Evolutionary conservation across 1,140 invertebrate species (phyloP).

Genomic region (Hydropsyche tenuis): DNA sequence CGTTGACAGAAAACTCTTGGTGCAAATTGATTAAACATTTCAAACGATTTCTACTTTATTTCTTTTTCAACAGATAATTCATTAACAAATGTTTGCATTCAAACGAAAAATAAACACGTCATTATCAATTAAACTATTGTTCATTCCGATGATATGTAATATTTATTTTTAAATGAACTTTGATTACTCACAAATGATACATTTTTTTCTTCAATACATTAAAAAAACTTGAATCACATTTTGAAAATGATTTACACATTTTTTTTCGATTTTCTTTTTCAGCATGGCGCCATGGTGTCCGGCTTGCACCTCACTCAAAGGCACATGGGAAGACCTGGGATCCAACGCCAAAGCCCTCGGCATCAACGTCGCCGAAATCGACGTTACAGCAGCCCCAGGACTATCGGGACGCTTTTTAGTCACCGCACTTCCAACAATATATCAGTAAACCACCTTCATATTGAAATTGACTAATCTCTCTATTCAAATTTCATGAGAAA

Average conservation of each 20-base stretch:
- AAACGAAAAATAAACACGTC: too few species aligned
- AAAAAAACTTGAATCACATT: too few species aligned
- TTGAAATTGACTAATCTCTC: background rate
- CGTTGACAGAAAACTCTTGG: too few species aligned
- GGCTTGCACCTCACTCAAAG: slow-evolving; percentile 90
- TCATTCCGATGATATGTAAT: too few species aligned
- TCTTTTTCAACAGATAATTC: too few species aligned
- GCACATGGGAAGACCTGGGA: slow-evolving; percentile 89
- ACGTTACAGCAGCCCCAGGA: slow-evolving; percentile 91
- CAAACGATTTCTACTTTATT: too few species aligned
- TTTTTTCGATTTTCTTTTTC: slow-evolving; percentile 51
- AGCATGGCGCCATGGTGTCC: slow-evolving; percentile 99
- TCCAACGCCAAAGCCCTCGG: slow-evolving; percentile 77
- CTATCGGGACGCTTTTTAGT: slow-evolving; percentile 97
- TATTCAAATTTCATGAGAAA: background rate
- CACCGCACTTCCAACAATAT: slow-evolving; percentile 98
- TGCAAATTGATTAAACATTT: too few species aligned
- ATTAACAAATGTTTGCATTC: too few species aligned
- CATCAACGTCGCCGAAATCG: slow-evolving; percentile 88
- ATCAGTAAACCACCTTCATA: slow-evolving; percentile 79
- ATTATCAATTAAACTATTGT: too few species aligned
- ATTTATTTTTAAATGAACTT: background rate
- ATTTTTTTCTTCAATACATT: too few species aligned
- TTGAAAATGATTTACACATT: too few species aligned
- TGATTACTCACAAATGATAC: background rate